Conservation (phyloP, 2,888 invertebrate genomes). For the Oscheius sp. region DNA sequence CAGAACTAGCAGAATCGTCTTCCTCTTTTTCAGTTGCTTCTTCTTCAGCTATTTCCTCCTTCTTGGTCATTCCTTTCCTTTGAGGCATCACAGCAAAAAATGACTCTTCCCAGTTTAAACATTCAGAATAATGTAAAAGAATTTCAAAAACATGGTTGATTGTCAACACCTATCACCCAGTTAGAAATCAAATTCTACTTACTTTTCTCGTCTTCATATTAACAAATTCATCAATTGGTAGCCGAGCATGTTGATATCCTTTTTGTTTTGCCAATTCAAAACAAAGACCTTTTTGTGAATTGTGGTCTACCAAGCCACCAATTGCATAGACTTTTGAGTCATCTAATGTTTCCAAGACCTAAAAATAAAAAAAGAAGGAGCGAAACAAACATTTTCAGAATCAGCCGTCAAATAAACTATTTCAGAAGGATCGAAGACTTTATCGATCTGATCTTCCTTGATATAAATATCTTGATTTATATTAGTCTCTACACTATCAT, state of each 20-base stretch:
- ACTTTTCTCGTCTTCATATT: conserved; percentile 81
- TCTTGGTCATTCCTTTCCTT: conserved; percentile 54
- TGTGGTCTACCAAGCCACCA: conserved; percentile 96
- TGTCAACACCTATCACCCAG: conserved; percentile 79
- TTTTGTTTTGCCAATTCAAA: conserved; percentile 82
- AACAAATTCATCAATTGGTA: conserved; percentile 88
- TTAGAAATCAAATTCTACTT: conserved; percentile 25
- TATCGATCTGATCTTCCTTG: conserved; percentile 39
- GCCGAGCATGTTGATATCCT: conserved; percentile 72
- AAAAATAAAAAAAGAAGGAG: background rate
- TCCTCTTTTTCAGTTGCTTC: background rate
- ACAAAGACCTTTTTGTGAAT: conserved; percentile 83
- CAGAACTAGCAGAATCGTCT: background rate
- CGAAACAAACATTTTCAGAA: conserved; percentile 83
- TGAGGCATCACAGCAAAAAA: conserved; percentile 57
- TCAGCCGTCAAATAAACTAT: conserved; percentile 92
- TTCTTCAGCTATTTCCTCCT: conserved; percentile 23
- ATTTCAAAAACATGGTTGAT: conserved; percentile 85
- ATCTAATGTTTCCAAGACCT: conserved; percentile 74
- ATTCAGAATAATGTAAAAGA: conserved; percentile 71
- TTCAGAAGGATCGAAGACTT: conserved; percentile 74
- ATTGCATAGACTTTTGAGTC: conserved; percentile 87
- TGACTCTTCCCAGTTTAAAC: conserved; percentile 71
- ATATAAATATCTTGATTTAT: conserved; percentile 57
- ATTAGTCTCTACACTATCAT: conserved; percentile 48